phyloP scores from a whole-genome alignment of 2,113 vertebrate genomes.

The Bubo bubo region DNA sequence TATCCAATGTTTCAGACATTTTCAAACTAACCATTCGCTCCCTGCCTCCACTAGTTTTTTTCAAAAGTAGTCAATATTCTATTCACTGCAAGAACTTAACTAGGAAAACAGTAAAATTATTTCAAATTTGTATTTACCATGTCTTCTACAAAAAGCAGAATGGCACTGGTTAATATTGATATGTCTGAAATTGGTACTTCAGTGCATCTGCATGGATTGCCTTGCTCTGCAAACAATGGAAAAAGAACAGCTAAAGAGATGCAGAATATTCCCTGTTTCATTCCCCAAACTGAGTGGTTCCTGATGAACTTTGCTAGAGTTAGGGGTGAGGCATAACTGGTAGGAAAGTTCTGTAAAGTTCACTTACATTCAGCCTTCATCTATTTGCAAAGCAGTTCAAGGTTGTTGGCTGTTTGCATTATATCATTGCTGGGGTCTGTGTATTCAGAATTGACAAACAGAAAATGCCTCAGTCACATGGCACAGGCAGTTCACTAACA shows the following conservation, averaged over 20 bases:
- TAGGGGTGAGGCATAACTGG: neutral
- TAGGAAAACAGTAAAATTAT: neutral
- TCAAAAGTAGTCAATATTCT: neutral
- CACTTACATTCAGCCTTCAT: neutral
- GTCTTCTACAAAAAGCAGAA: neutral
- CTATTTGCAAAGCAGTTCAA: neutral
- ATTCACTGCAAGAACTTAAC: neutral
- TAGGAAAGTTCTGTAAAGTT: neutral
- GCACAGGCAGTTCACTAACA: neutral
- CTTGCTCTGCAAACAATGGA: neutral
- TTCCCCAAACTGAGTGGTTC: neutral
- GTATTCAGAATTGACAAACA: neutral
- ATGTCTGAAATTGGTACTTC: neutral
- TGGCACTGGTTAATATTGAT: neutral
- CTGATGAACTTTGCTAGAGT: neutral
- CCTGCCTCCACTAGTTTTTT: neutral
- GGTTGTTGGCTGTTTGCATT: neutral
- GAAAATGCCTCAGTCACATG: neutral
- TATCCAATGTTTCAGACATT: neutral
- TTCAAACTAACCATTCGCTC: neutral
- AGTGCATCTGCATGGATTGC: neutral
- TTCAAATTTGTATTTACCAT: neutral
- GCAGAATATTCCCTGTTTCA: neutral
- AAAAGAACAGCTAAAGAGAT: neutral
- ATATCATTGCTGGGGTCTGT: neutral